Conservation (phyloP, 2,113 vertebrate species). For the Gopherus evgoodei region DNA sequence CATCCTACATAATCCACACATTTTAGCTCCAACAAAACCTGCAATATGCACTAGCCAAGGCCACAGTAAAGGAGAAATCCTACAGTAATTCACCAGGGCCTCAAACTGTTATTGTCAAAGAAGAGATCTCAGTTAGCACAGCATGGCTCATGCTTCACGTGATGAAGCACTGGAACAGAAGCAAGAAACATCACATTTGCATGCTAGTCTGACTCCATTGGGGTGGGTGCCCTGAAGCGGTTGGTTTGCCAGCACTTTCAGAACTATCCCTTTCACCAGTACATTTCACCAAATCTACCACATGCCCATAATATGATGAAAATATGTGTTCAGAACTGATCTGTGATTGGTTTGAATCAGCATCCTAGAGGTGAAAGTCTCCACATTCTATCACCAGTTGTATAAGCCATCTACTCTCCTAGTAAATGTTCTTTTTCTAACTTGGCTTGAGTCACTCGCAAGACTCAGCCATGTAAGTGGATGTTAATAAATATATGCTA, state of each 20-base stretch:
- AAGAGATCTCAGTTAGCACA: neutral
- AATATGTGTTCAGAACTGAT: neutral
- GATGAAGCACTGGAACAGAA: neutral
- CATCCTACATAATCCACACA: too few relatives aligned
- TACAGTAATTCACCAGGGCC: neutral
- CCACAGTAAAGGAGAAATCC: neutral
- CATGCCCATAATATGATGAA: too few relatives aligned
- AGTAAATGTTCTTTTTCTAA: too few relatives aligned
- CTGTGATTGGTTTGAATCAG: neutral
- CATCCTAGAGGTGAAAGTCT: neutral
- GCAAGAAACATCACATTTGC: neutral
- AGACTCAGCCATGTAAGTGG: neutral
- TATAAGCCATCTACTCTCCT: neutral
- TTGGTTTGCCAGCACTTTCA: too few relatives aligned
- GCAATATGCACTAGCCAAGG: too few relatives aligned
- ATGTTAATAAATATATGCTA: neutral
- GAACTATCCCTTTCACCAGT: too few relatives aligned
- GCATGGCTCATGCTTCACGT: too few relatives aligned
- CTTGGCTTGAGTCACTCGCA: neutral
- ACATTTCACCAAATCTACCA: too few relatives aligned
- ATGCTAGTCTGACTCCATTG: neutral
- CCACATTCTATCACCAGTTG: neutral
- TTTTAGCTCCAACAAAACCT: too few relatives aligned
- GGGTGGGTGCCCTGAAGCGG: too few relatives aligned
- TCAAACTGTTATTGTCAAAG: neutral